phyloP scores from a whole-genome alignment of 2,797 vertebrate genomes.

The Clarias platycephalus region DNA sequence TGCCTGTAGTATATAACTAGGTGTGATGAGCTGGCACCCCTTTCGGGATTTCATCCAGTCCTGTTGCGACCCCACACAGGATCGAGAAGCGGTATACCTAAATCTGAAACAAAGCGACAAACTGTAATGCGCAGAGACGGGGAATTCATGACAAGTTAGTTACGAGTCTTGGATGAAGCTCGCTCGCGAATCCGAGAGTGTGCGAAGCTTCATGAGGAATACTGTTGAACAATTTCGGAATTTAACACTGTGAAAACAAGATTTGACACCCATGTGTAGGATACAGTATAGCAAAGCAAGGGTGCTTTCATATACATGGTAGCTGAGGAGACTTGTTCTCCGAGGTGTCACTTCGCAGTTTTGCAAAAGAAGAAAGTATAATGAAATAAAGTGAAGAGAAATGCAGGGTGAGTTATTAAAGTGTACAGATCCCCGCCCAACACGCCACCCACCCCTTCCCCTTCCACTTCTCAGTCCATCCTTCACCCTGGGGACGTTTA shows the following conservation, averaged over 20 bases:
- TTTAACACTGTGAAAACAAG: not conserved
- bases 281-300: not conserved
- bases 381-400: not conserved
- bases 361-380: not conserved
- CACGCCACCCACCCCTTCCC: too few relatives aligned
- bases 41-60: too few relatives aligned
- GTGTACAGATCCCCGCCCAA: not conserved
- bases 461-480: not conserved
- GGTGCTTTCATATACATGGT: not conserved
- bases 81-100: too few relatives aligned
- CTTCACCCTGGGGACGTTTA: slow-evolving; percentile 2
- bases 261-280: not conserved
- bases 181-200: not conserved
- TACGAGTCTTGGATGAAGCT: not conserved
- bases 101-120: not conserved
- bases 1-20: too few relatives aligned
- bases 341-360: not conserved
- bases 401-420: not conserved
- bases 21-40: too few relatives aligned
- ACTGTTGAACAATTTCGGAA: not conserved
- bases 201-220: not conserved
- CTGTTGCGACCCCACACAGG: too few relatives aligned
- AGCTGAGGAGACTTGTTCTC: not conserved
- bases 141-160: not conserved
- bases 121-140: not conserved